Conservation (phyloP, 1,140 invertebrate genomes). For the Trichonephila inaurata region DNA sequence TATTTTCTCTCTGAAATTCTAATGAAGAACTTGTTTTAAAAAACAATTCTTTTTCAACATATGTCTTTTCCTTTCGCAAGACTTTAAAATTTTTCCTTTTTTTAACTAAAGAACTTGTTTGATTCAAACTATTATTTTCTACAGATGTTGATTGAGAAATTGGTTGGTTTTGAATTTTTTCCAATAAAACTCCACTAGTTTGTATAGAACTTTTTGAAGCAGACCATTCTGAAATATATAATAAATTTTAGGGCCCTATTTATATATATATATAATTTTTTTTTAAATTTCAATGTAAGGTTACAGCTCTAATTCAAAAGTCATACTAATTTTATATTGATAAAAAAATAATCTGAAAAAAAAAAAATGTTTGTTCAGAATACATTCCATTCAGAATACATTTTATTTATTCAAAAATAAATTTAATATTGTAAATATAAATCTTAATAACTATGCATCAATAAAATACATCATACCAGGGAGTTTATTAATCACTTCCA, state of each 20-base stretch:
- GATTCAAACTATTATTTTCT: background rate
- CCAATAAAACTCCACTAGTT: background rate
- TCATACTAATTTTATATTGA: no score
- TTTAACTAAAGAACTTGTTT: background rate
- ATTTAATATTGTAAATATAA: no score
- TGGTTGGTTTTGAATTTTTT: background rate
- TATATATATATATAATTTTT: no score
- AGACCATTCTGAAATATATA: background rate
- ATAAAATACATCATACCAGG: conserved; percentile 7
- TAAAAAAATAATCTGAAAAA: no score
- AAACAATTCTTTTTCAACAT: background rate
- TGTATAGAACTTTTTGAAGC: background rate
- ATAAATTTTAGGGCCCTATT: no score
- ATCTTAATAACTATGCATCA: no score
- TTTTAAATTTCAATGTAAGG: no score
- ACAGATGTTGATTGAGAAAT: background rate
- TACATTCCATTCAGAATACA: no score
- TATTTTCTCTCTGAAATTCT: background rate
- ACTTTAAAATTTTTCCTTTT: background rate
- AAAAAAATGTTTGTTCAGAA: no score
- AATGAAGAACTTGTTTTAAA: background rate
- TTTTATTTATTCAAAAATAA: no score
- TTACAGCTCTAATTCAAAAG: no score
- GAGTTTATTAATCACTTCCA: background rate
- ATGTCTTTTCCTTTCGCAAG: background rate